Conservation (phyloP, 1,140 invertebrate species). For the Drosophila asahinai region DNA sequence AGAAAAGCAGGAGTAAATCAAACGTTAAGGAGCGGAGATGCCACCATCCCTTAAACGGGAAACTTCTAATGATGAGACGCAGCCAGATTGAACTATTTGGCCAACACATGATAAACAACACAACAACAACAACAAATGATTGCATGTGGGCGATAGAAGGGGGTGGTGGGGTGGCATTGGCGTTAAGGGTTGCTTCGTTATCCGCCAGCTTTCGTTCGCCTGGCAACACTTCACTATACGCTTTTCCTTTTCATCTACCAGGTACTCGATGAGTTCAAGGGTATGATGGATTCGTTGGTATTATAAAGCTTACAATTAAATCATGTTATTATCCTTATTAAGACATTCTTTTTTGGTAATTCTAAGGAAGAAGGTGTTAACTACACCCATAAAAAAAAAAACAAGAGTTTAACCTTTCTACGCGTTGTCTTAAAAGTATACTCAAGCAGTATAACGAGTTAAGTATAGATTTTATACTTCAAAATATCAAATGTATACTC, state of each 20-base stretch:
- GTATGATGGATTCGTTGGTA: background rate
- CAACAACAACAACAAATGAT: conserved; percentile 24
- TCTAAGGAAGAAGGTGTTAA: no score
- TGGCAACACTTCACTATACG: conserved; percentile 69
- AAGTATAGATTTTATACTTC: no score
- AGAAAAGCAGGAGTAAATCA: conserved; percentile 23
- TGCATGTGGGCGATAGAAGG: conserved; percentile 40
- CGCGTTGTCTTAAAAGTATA: no score
- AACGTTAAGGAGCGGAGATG: conserved; percentile 13
- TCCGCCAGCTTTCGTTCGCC: conserved; percentile 43
- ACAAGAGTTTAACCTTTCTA: no score
- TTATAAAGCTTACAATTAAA: no score
- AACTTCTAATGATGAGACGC: conserved; percentile 47
- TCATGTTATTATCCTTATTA: no score
- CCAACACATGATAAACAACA: conserved; percentile 58
- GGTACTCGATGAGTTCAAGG: conserved; percentile 14
- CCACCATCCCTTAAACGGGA: conserved; percentile 64
- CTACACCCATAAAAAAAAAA: no score
- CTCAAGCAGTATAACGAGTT: no score
- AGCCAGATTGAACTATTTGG: conserved; percentile 46
- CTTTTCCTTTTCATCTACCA: conserved; percentile 28
- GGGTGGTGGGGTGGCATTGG: conserved; percentile 13
- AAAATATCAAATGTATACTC: no score
- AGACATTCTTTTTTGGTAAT: no score
- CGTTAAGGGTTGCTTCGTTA: conserved; percentile 67